These are phyloP conservation scores for Paramisgurnus dabryanus DNA, from an alignment of 2,113 vertebrate species.

Conservation along the genomic window DNA sequence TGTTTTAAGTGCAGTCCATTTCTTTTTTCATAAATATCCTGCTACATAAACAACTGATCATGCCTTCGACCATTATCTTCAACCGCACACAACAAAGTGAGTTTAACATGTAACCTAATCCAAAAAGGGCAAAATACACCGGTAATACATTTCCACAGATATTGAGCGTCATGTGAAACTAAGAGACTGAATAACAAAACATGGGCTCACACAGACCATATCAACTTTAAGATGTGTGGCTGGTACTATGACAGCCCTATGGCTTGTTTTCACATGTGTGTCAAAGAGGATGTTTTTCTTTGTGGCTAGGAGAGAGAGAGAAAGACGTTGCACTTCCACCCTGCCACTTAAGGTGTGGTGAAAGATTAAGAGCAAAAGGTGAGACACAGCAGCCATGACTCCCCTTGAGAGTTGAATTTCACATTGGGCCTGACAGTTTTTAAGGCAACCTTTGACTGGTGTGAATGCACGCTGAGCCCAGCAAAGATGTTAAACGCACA, in stretches of 20 bases:
- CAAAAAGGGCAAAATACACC: not conserved
- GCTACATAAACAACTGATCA: too few relatives aligned
- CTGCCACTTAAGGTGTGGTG: conserved; percentile 27
- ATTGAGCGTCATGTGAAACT: not conserved
- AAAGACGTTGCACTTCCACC: conserved; percentile 7
- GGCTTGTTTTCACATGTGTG: conserved; percentile 9
- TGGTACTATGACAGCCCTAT: conserved; percentile 7
- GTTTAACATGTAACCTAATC: conserved; percentile 14
- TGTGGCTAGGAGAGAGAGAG: conserved; percentile 1
- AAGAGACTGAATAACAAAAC: conserved; percentile 15
- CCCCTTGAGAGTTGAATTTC: conserved; percentile 8
- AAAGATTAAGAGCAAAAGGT: conserved; percentile 49
- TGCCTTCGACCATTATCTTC: not conserved
- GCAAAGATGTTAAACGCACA: conserved; percentile 34
- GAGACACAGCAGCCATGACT: conserved; percentile 10
- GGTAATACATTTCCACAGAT: conserved; percentile 17
- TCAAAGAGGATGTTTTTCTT: conserved; percentile 12
- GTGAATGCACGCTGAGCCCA: not conserved
- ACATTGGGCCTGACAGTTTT: not conserved
- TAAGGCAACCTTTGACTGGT: conserved; percentile 4
- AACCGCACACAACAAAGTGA: not conserved
- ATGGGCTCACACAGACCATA: not conserved
- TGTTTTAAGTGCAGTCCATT: too few relatives aligned
- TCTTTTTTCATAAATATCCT: too few relatives aligned
- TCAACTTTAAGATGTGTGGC: not conserved